A percentile compares a stretch with the other conserved stretches of the same genome.
Conservation (phyloP, 2,888 invertebrate genomes). For the Drosophila helvetica region DNA sequence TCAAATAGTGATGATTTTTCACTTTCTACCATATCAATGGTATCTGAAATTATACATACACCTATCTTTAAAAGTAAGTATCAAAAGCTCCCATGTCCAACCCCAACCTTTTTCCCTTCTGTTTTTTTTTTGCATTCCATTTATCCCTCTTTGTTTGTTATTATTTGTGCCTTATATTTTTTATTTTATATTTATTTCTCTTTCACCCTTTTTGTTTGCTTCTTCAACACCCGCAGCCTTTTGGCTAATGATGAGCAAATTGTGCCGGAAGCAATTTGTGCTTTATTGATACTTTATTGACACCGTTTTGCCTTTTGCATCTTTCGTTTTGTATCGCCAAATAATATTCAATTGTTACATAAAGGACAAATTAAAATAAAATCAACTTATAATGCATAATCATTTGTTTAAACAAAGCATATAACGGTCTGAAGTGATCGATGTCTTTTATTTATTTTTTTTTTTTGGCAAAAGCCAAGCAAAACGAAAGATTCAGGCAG, state of each 20-base stretch:
- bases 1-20: neutral
- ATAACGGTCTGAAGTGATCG: constrained; percentile 54
- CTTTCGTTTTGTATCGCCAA: constrained; percentile 21
- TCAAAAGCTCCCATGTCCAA: too few relatives aligned
- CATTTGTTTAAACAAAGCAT: constrained; percentile 49
- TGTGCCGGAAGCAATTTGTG: constrained; percentile 69
- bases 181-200: constrained; percentile 15
- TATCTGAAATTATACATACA: too few relatives aligned
- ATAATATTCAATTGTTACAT: constrained; percentile 34
- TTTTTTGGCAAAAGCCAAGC: constrained; percentile 3
- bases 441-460: constrained; percentile 28
- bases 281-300: constrained; percentile 67
- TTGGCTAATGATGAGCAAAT: constrained; percentile 73
- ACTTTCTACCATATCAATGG: too few relatives aligned
- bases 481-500: constrained; percentile 74
- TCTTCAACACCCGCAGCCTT: constrained; percentile 39
- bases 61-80: too few relatives aligned
- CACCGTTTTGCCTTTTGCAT: constrained; percentile 55
- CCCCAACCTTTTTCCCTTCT: neutral
- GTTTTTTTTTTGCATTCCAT: too few relatives aligned
- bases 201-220: constrained; percentile 22
- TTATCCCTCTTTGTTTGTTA: neutral
- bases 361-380: constrained; percentile 43
- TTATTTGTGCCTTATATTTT: constrained; percentile 17
- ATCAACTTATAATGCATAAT: constrained; percentile 53